Percentiles rank a stretch among this genome's conserved stretches.
phyloP scores from a whole-genome alignment of 2,797 vertebrate genomes.

The Masticophis lateralis region DNA sequence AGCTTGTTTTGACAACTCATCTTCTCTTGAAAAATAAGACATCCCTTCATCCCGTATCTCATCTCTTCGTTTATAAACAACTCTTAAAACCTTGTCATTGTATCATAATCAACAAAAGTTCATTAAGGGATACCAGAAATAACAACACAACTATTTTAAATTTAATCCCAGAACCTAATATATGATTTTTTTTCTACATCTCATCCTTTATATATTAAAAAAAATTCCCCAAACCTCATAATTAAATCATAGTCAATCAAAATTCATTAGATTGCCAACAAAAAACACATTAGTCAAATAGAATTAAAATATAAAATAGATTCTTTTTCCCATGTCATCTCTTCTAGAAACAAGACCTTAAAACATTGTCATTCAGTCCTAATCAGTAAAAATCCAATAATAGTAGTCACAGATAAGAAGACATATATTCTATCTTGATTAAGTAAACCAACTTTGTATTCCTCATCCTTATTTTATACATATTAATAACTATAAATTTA shows the following conservation, averaged over 20 bases:
- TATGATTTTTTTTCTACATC: not conserved
- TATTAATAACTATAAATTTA: too few species aligned
- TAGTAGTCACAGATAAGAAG: not conserved
- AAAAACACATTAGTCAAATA: not conserved
- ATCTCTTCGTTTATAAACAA: not conserved
- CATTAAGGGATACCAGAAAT: not conserved
- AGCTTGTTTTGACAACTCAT: not conserved
- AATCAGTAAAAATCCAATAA: not conserved
- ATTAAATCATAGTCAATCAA: not conserved
- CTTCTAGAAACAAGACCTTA: not conserved
- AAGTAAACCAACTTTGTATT: not conserved
- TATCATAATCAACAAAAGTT: not conserved
- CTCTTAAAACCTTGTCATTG: not conserved
- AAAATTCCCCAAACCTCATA: not conserved
- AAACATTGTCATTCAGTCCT: not conserved
- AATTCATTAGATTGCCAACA: not conserved
- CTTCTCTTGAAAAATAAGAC: not conserved
- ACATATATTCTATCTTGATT: not conserved
- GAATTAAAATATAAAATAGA: not conserved
- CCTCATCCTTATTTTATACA: not conserved
- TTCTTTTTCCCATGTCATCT: not conserved
- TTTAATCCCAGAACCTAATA: not conserved
- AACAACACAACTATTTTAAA: not conserved
- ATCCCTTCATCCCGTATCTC: not conserved
- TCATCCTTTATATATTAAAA: not conserved